Evolutionary conservation across 2,888 invertebrate genomes (phyloP), one percentile per base, ranked within the genome.

Genomic region (Drosophila algonquin): DNA sequence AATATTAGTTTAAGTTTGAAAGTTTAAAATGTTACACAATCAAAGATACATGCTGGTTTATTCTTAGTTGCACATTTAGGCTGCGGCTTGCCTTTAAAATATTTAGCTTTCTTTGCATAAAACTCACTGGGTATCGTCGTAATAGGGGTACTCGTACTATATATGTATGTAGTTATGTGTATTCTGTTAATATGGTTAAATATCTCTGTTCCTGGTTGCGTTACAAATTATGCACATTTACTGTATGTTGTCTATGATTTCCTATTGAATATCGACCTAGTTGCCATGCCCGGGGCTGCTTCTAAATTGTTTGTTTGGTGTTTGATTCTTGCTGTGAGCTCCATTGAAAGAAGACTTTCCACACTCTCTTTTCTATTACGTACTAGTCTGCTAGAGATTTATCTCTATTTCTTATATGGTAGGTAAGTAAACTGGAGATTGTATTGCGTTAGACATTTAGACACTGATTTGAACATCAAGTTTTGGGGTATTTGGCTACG

Each of bases 241-340:
- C 53, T 60, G 24, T 4, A 24, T 57, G 60, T 55, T 21, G 53
- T 59, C 32, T 55, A 67, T 62, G 52, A 72, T 50, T 59, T 51
- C 63, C 12, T 35, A 35, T 35, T 35, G 35, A 35, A 12, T 12
- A 35, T 35, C 35, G 4, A 40, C 40, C 7, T 40, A 40, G 14
- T 40, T 68, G 79, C 70, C 62, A 30, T 44, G 47, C 63, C 7
- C 14, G 35, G 75, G 63, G 50, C 57, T 63, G 61, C 44, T 68
- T 68, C 54, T 72, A 73, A 63, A 55, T 75, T 62, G 46, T 64
- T 67, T 79, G 76, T 90, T 90, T 40, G 90, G 90, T 88, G 90
- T 90, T 89, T 61, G 81, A 61, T 81, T 89, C 90, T 90, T 90
- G 86, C 89, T 87, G 83, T 89, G 90, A 87, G 80, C 74, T 55